A percentile compares a stretch with the other conserved stretches of the same genome.
These are phyloP conservation scores for Heliconius eleuchia DNA, from an alignment of 1,140 invertebrate species.

Conservation along the genomic window DNA sequence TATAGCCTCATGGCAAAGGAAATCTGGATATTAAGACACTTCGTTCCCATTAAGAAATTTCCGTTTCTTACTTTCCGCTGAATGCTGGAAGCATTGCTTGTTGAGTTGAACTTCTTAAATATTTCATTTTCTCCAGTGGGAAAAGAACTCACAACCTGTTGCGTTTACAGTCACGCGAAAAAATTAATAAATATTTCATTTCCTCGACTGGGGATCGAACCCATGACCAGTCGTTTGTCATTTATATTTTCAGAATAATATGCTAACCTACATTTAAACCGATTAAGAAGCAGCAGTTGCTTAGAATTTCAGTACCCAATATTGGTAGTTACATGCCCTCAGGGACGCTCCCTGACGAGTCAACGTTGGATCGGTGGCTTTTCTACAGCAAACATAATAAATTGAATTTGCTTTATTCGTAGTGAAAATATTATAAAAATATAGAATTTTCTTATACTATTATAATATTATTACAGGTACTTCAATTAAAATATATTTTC, in stretches of 20 bases:
- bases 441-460: neutral
- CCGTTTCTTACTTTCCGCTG: no score
- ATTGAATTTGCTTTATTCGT: conserved; percentile 33
- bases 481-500: neutral
- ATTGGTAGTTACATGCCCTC: conserved; percentile 20
- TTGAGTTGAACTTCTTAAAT: no score
- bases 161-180: no score
- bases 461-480: neutral
- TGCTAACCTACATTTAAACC: conserved; percentile 13
- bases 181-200: no score
- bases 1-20: no score
- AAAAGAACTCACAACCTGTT: no score
- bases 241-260: conserved; percentile 2
- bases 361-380: conserved; percentile 23
- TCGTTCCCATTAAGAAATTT: no score
- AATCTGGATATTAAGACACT: no score
- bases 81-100: no score
- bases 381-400: conserved; percentile 33
- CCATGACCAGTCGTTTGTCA: neutral
- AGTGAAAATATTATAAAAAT: conserved; percentile 33
- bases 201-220: no score
- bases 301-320: conserved; percentile 19
- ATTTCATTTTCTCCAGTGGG: no score
- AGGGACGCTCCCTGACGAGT: conserved; percentile 28
- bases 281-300: conserved; percentile 24